These are phyloP conservation scores for Myiotriccus ornatus DNA, from an alignment of 2,797 vertebrate species.

Conservation along the genomic window DNA sequence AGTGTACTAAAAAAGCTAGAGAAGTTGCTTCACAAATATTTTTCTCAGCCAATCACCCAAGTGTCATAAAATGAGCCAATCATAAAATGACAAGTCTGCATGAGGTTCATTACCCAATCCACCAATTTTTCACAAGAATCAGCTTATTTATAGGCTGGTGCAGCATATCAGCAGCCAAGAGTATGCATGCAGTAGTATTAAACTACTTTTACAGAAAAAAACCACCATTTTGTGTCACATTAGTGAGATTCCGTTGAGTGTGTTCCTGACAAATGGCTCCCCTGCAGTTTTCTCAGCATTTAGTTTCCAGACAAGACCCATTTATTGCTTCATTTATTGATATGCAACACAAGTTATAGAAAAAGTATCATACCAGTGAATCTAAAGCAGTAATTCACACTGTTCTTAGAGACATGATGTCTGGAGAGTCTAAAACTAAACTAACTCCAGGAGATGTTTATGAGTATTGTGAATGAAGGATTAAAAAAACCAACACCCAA, in stretches of 20 bases:
- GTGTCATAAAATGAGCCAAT: not conserved
- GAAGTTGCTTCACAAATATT: not conserved
- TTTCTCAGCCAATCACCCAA: not conserved
- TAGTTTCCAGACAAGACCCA: constrained; percentile 19
- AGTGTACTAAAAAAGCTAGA: not conserved
- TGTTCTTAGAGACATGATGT: not conserved
- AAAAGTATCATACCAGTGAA: not conserved
- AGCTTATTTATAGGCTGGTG: constrained; percentile 12
- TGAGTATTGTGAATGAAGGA: constrained; percentile 4
- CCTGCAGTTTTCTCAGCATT: constrained; percentile 19
- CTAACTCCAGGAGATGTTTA: constrained; percentile 6
- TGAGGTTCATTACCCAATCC: not conserved
- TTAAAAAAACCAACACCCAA: not conserved
- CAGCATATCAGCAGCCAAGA: not conserved
- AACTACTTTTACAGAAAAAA: not conserved
- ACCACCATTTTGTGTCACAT: not conserved
- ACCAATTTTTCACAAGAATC: constrained; percentile 16
- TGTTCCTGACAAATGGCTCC: constrained; percentile 19
- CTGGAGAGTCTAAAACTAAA: constrained; percentile 21
- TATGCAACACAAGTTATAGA: constrained; percentile 23
- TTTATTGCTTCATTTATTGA: constrained; percentile 55
- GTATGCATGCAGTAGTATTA: not conserved
- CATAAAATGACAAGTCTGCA: not conserved
- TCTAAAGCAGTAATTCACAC: not conserved
- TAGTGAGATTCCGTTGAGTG: constrained; percentile 9